Base-by-base conservation (phyloP, 2,888 invertebrate species). In the Stenichneumon culpator region DNA sequence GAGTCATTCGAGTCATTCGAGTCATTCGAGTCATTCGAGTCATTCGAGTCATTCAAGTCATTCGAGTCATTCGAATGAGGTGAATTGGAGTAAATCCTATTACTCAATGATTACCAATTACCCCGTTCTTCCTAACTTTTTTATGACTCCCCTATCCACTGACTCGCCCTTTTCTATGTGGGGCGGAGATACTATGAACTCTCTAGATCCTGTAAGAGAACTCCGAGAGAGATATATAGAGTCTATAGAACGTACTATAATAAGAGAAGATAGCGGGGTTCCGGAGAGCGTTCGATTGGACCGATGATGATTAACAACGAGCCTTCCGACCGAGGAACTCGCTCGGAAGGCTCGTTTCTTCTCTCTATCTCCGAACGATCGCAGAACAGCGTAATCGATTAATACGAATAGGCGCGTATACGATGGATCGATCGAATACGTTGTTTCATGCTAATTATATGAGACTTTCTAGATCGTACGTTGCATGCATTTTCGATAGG, bases 261-360 rank as follows among this genome's bases (percentile, higher is more conserved):
- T 32, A 67, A 36, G 25, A 39, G 52, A 32, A 25, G 63, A 63
- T 74, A 50, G 47, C 47, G 47, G 47, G 28, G 44, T 47, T 73
- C 57, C 57, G 44, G 60, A n/a, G 60, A 22, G 57, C 44, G 28
- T 9, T 57, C 73, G n/a, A 44, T n/a, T 2, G 89, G 90, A 90
- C 89, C 90, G 87, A 86, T 87, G 89, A 91, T 92, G 92, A 92
- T 92, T 91, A 92, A 92, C 91, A 91, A 89, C 90, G 73, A 25
- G 60, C 47, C 60, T 60, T 47, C 60, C 87, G 77, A 87, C 75
- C 86, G 86, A 77, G 86, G 83, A 91, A 89, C 90, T 89, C 80
- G 44, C 88, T 83, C 73, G 88, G 87, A 84, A 87, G 84, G 87
- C 86, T n/a, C n/a, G n/a, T n/a, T n/a, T n/a, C n/a, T 84, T 86